phyloP scores from a whole-genome alignment of 23 tunicate species.

The Aplidium turbinatum region DNA sequence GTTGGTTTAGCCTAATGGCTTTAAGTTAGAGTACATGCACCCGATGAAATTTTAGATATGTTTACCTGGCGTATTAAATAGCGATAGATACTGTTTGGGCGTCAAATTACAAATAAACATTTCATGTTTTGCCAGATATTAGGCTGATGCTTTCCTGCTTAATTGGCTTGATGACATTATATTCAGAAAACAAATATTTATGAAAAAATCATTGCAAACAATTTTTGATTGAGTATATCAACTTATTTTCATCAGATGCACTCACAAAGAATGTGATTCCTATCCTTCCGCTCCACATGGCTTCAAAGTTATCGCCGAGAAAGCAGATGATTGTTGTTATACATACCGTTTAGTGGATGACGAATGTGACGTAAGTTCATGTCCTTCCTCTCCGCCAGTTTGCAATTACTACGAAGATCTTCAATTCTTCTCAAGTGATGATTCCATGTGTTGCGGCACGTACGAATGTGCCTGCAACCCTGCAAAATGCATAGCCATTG shows the following conservation, averaged over 20 bases:
- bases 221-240: neutral
- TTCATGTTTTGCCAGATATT: too few species aligned
- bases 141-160: too few species aligned
- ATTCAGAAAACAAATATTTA: too few species aligned
- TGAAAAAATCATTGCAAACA: too few species aligned
- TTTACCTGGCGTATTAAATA: too few species aligned
- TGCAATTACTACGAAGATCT: slow-evolving; percentile 87
- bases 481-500: slow-evolving; percentile 52
- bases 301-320: slow-evolving; percentile 60
- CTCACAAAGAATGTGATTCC: slow-evolving; percentile 44
- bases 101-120: too few species aligned
- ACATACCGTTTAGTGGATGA: slow-evolving; percentile 52
- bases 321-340: slow-evolving; percentile 87
- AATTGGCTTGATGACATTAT: too few species aligned
- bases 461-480: slow-evolving; percentile 94
- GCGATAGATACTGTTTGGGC: too few species aligned
- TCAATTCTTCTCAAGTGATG: slow-evolving; percentile 44
- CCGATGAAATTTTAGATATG: too few species aligned
- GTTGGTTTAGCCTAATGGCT: too few species aligned
- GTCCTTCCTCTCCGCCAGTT: slow-evolving; percentile 52
- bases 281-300: slow-evolving; percentile 66
- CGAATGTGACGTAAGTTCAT: slow-evolving; percentile 50
- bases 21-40: too few species aligned
- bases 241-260: slow-evolving; percentile 35
- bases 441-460: slow-evolving; percentile 61